These are phyloP conservation scores for Patiria pectinifera DNA, from an alignment of 53 echinoderm and acorn worm genomes.

Conservation along the genomic window DNA sequence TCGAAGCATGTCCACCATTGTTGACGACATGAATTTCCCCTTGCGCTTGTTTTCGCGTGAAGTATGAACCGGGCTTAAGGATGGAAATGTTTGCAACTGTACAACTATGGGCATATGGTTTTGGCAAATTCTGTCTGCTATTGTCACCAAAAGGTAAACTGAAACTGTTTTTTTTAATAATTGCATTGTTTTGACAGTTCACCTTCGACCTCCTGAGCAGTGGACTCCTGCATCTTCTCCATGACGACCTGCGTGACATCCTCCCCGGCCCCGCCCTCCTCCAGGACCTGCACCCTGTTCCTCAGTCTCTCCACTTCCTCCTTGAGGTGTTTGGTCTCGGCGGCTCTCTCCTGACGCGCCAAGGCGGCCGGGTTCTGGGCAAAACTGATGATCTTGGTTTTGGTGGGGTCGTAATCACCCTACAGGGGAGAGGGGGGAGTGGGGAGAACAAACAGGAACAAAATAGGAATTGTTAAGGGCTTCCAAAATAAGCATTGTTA, in stretches of 20 bases:
- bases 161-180: too few species aligned
- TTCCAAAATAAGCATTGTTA: too few species aligned
- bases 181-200: neutral
- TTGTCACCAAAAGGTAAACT: too few species aligned
- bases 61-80: too few species aligned
- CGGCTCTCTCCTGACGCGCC: conserved; percentile 67
- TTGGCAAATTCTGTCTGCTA: too few species aligned
- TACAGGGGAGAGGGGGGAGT: conserved; percentile 1
- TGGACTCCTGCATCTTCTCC: conserved; percentile 57
- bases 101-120: too few species aligned
- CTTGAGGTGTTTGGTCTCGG: conserved; percentile 68
- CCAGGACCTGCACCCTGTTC: conserved; percentile 80
- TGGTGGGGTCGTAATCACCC: conserved; percentile 96
- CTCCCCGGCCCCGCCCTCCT: conserved; percentile 70
- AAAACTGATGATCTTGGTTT: conserved; percentile 85
- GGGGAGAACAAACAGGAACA: too few species aligned
- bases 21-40: too few species aligned
- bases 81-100: too few species aligned
- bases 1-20: too few species aligned
- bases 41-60: too few species aligned
- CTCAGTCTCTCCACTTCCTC: conserved; percentile 83
- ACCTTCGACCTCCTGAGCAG: conserved; percentile 76
- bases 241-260: conserved; percentile 66
- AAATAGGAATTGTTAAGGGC: too few species aligned
- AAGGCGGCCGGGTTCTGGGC: conserved; percentile 81